A percentile compares a stretch with the other conserved stretches of the same genome.
Evolutionary conservation across 1,140 invertebrate species (phyloP).

Genomic region (Marisa cornuarietis): DNA sequence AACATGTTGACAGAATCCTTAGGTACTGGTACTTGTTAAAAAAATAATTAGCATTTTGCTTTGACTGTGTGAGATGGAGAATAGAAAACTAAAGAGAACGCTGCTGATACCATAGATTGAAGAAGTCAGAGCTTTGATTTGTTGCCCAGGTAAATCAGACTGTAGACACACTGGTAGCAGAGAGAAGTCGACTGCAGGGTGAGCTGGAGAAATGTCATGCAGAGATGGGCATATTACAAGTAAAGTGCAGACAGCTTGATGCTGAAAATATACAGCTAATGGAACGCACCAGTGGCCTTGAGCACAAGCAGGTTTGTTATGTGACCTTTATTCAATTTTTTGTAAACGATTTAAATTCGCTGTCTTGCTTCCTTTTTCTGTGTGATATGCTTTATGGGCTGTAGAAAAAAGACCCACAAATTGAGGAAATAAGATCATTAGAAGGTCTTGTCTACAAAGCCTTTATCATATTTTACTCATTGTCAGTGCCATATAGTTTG

Average conservation of each 20-base stretch:
- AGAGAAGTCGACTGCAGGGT: conserved; percentile 49
- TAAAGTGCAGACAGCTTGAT: conserved; percentile 46
- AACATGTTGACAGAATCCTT: too few relatives aligned
- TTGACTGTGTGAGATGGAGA: not conserved
- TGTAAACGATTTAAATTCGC: not conserved
- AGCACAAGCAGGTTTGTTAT: conserved; percentile 53
- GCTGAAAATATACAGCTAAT: conserved; percentile 54
- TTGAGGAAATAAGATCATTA: too few relatives aligned
- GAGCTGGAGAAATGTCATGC: conserved; percentile 50
- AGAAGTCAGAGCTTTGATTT: not conserved
- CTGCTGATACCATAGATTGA: too few relatives aligned
- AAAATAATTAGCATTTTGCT: not conserved
- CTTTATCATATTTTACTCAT: too few relatives aligned
- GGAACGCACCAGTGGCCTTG: conserved; percentile 48
- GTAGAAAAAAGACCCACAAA: too few relatives aligned
- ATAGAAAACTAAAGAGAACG: not conserved
- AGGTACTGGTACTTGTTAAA: too few relatives aligned
- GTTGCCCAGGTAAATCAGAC: conserved; percentile 58
- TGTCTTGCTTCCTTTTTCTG: not conserved
- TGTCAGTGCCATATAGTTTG: too few relatives aligned
- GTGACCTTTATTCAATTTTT: not conserved
- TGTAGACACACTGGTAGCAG: conserved; percentile 57
- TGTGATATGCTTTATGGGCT: too few relatives aligned
- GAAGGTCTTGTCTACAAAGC: too few relatives aligned
- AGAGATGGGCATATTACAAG: conserved; percentile 47